Evolutionary conservation across 2,797 vertebrate genomes (phyloP).

Genomic region (Meda fulgida): DNA sequence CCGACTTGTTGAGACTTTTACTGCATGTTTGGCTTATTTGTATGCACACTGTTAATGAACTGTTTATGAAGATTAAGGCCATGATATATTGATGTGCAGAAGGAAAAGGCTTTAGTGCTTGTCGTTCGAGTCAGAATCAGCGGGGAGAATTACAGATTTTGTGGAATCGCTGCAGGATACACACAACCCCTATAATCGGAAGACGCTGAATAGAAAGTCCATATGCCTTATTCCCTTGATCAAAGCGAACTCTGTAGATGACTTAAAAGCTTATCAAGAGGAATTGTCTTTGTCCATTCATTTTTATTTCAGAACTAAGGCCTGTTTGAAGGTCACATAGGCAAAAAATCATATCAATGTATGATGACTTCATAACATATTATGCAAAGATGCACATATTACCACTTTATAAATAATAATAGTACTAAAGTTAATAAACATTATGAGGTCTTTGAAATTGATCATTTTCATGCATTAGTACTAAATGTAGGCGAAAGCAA

Average conservation of each 20-base stretch:
- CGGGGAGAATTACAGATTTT: conserved; percentile 24
- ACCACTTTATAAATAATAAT: not conserved
- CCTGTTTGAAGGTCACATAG: not conserved
- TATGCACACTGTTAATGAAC: conserved; percentile 28
- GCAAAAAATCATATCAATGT: not conserved
- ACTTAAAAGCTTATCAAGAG: conserved; percentile 42
- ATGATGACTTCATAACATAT: not conserved
- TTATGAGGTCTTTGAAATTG: not conserved
- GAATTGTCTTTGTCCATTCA: conserved; percentile 11
- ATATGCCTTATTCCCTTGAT: conserved; percentile 52
- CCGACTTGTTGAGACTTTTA: conserved; percentile 4
- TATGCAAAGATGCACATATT: not conserved
- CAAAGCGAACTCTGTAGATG: conserved; percentile 65
- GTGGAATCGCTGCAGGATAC: not conserved
- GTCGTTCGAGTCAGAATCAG: conserved; percentile 15
- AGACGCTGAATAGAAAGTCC: conserved; percentile 37
- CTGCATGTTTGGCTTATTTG: conserved; percentile 33
- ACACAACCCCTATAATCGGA: conserved; percentile 15
- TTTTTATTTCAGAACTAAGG: not conserved
- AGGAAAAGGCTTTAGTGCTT: conserved; percentile 47
- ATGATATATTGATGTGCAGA: conserved; percentile 59
- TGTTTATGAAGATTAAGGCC: conserved; percentile 28
- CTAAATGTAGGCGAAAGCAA: not conserved
- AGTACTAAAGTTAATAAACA: not conserved
- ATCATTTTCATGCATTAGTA: not conserved